Evolutionary conservation across 2,888 invertebrate species (phyloP).

Genomic region (Caenorhabditis doughertyi): DNA sequence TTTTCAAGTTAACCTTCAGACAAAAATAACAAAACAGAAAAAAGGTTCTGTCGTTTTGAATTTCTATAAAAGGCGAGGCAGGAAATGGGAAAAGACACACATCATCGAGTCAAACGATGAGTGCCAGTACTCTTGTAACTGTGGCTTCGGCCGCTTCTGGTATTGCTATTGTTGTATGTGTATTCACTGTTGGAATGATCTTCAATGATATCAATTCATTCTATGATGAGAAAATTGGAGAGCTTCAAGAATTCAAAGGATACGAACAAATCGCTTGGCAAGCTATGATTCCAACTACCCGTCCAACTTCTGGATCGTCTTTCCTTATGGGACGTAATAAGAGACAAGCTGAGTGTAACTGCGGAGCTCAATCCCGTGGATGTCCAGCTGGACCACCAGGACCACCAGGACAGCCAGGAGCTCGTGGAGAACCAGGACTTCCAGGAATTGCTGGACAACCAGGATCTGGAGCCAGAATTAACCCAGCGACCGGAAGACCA

Average conservation of each 20-base stretch:
- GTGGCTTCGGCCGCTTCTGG: slow-evolving; percentile 63
- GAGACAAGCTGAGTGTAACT: slow-evolving; percentile 70
- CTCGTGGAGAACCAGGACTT: slow-evolving; percentile 59
- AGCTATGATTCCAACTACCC: slow-evolving; percentile 62
- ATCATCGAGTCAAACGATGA: slow-evolving; percentile 60
- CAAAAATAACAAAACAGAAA: slow-evolving; percentile 32
- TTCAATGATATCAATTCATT: slow-evolving; percentile 73
- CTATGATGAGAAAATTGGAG: slow-evolving; percentile 67
- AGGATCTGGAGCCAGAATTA: slow-evolving; percentile 61
- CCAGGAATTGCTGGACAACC: slow-evolving; percentile 64
- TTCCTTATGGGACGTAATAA: slow-evolving; percentile 64
- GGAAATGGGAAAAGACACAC: slow-evolving; percentile 44
- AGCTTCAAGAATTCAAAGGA: slow-evolving; percentile 66
- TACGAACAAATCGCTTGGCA: slow-evolving; percentile 65
- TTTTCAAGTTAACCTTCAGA: slow-evolving; percentile 30
- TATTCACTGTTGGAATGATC: slow-evolving; percentile 64
- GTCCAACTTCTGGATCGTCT: slow-evolving; percentile 44
- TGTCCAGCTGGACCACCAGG: slow-evolving; percentile 73
- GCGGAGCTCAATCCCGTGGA: slow-evolving; percentile 65
- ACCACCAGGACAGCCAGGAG: slow-evolving; percentile 71
- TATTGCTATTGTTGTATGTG: slow-evolving; percentile 62
- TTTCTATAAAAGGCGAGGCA: slow-evolving; percentile 39
- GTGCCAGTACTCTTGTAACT: slow-evolving; percentile 64
- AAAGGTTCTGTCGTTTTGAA: slow-evolving; percentile 19
- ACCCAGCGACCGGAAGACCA: slow-evolving; percentile 54